Base-by-base conservation (phyloP, 2,888 invertebrate species). In the Trichogramma dendrolimi region DNA sequence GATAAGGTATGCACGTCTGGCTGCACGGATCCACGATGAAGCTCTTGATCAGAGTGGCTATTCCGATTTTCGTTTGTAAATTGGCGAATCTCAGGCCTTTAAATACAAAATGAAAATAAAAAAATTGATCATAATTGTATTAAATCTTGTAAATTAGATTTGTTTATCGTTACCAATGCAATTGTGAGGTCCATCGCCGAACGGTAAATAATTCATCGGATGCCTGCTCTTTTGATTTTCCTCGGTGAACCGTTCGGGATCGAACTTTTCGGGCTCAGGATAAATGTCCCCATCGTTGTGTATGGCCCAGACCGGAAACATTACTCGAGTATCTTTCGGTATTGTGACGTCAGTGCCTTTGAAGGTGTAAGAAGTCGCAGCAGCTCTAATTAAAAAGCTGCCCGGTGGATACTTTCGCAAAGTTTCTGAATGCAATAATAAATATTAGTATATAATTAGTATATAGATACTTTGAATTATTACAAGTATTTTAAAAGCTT, bases 201-300 rank as follows among this genome's bases (percentile, higher is more conserved):
- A 73, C 3, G 72, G 69, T 7, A 72, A 41, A 47, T 66, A 67
- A n/a, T 58, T 39, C 73, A 72, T 72, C 4, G 71, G 62, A 56
- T 72, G 67, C 40, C 69, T 67, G 3, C 7, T 43, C 52, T 65
- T 55, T 0, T 58, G 40, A 6, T 48, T 66, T 41, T 71, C 67
- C 2, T 67, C 66, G 5, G 5, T 64, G 50, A 72, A 74, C 61
- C 73, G 61, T 11, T 73, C 70, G 2, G 72, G 72, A 67, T 73
- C 70, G 39, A 73, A 73, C 0, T 58, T 57, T 6, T 67, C 64
- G 10, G 72, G 72, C 7, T 74, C 55, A 1, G 72, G 70, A 64
- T 67, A 75, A 53, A 71, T 67, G 3, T 63, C 54, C 8, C 71
- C 69, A 63, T 74, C 71, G 4, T 58, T 51, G 4, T 75, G 73